Conservation (phyloP, 2,888 invertebrate genomes). For the Ptychoptera contaminata region DNA sequence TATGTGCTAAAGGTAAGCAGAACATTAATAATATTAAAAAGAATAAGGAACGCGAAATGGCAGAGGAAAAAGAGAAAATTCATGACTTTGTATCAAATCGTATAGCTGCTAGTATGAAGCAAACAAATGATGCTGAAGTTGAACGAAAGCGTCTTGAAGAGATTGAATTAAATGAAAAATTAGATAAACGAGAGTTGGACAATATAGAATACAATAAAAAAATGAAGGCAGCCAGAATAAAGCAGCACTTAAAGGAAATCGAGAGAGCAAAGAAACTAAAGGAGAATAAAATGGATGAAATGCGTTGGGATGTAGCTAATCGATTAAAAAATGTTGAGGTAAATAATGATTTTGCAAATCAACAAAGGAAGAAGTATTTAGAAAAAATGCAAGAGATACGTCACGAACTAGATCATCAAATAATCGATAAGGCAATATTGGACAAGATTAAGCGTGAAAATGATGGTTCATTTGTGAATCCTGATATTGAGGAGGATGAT, state of each 20-base stretch:
- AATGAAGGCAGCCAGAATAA: conserved; percentile 19
- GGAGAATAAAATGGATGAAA: conserved; percentile 14
- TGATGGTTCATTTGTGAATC: conserved; percentile 11
- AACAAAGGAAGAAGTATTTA: conserved; percentile 17
- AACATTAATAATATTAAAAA: conserved; percentile 29
- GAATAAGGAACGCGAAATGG: conserved; percentile 26
- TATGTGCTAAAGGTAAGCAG: conserved; percentile 31
- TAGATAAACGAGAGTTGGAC: conserved; percentile 23
- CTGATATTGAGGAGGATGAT: conserved; percentile 18
- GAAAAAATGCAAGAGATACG: conserved; percentile 11
- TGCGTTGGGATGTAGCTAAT: conserved; percentile 17
- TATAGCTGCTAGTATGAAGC: conserved; percentile 32
- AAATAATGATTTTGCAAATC: conserved; percentile 14
- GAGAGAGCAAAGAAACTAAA: conserved; percentile 15
- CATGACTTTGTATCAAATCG: conserved; percentile 11
- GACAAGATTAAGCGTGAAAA: conserved; percentile 9
- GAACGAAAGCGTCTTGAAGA: conserved; percentile 32
- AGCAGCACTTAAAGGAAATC: conserved; percentile 19
- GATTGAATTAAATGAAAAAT: conserved; percentile 33
- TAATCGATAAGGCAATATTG: conserved; percentile 14
- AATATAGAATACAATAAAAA: conserved; percentile 19
- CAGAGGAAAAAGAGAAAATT: conserved; percentile 20
- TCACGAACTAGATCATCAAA: conserved; percentile 10
- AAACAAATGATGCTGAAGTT: conserved; percentile 31
- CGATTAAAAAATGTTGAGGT: conserved; percentile 21